phyloP scores from a whole-genome alignment of 1,140 invertebrate genomes.

The Mizuhopecten yessoensis region DNA sequence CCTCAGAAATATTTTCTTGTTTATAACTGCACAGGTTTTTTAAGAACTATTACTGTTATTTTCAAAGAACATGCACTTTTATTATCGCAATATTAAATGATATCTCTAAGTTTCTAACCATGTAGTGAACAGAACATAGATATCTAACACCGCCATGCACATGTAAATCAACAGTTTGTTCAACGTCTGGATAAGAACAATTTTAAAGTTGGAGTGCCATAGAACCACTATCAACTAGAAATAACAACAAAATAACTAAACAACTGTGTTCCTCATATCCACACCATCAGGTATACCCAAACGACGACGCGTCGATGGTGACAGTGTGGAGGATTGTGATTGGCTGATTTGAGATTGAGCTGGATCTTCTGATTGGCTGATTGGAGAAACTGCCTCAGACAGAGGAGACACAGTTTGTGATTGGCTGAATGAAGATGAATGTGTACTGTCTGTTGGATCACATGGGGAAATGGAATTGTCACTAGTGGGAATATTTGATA shows the following conservation, averaged over 20 bases:
- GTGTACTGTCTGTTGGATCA: slow-evolving; percentile 25
- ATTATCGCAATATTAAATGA: no score
- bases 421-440: slow-evolving; percentile 38
- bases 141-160: no score
- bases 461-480: slow-evolving; percentile 27
- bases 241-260: slow-evolving; percentile 27
- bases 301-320: not conserved
- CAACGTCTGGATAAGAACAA: not conserved
- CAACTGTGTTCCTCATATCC: not conserved
- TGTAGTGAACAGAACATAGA: no score
- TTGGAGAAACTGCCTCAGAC: slow-evolving; percentile 37
- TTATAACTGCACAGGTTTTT: no score
- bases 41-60: no score
- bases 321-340: slow-evolving; percentile 10
- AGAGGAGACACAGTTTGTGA: slow-evolving; percentile 25
- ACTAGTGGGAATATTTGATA: slow-evolving; percentile 38
- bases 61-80: no score
- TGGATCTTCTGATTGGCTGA: slow-evolving; percentile 37
- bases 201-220: not conserved
- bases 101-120: no score
- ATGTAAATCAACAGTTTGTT: not conserved
- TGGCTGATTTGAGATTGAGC: slow-evolving; percentile 32
- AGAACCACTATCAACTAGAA: not conserved
- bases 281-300: slow-evolving; percentile 1
- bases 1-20: no score